Evolutionary conservation across 2,888 invertebrate genomes (phyloP).

Genomic region (Mythimna vitellina): DNA sequence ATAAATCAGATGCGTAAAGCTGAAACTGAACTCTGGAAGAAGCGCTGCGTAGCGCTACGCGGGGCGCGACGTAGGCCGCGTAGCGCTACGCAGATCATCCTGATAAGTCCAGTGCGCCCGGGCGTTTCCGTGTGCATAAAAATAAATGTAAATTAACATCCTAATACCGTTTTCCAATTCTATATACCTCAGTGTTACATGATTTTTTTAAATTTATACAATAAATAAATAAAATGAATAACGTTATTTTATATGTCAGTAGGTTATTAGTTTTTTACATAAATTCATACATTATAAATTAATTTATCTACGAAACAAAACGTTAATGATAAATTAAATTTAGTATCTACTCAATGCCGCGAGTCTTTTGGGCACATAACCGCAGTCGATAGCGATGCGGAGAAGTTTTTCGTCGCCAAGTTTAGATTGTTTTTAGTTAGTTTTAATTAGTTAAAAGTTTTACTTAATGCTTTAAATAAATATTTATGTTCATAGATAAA

Average conservation of each 20-base stretch:
- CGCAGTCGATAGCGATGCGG: too few relatives aligned
- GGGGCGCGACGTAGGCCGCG: slow-evolving; percentile 1
- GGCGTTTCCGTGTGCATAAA: neutral
- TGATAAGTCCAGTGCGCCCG: too few relatives aligned
- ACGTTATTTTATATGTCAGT: neutral
- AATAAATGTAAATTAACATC: neutral
- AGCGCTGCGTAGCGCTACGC: slow-evolving; percentile 21
- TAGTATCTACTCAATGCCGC: neutral
- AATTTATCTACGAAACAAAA: neutral
- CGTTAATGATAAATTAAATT: neutral
- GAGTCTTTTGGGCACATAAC: too few relatives aligned
- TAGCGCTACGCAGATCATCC: slow-evolving; percentile 6
- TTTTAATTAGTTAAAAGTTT: too few relatives aligned
- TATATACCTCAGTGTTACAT: too few relatives aligned
- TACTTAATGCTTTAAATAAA: too few relatives aligned
- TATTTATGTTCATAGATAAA: too few relatives aligned
- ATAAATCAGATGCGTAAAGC: neutral
- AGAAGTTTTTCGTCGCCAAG: too few relatives aligned
- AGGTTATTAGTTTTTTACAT: neutral
- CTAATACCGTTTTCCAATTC: neutral
- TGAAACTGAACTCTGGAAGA: neutral
- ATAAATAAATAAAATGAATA: neutral
- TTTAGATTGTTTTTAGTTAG: too few relatives aligned
- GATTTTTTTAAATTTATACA: too few relatives aligned
- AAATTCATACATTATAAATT: too few relatives aligned